Evolutionary conservation across 2,113 vertebrate species (phyloP).

Genomic region (Trochalopteron elliotii): DNA sequence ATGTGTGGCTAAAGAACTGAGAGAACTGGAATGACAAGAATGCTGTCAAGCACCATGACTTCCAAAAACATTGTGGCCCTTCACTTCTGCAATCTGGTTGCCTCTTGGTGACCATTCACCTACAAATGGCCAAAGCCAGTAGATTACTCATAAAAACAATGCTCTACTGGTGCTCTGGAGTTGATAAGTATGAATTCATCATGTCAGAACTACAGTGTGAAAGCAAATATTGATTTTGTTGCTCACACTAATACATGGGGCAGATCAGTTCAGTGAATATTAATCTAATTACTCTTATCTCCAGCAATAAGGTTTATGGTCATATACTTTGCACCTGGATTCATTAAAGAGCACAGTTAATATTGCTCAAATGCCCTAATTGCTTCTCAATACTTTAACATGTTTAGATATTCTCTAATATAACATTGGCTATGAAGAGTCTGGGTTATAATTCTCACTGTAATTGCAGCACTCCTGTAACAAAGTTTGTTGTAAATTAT

Average conservation of each 20-base stretch:
- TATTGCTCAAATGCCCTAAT: background rate
- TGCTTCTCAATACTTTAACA: background rate
- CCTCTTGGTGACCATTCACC: background rate
- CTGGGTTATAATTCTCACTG: background rate
- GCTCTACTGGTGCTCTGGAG: background rate
- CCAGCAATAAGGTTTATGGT: background rate
- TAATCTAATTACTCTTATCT: background rate
- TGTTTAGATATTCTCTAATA: background rate
- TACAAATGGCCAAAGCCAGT: background rate
- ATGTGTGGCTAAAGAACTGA: background rate
- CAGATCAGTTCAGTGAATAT: background rate
- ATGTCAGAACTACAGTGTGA: background rate
- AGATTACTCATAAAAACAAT: background rate
- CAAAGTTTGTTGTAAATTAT: background rate
- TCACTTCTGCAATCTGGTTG: background rate
- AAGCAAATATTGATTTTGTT: background rate
- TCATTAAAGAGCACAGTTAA: background rate
- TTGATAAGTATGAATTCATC: background rate
- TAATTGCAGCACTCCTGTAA: background rate
- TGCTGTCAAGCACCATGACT: background rate
- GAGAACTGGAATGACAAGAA: background rate
- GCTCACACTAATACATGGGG: background rate
- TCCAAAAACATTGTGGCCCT: background rate
- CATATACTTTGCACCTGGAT: background rate
- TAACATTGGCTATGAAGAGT: background rate